Evolutionary conservation across 1,140 invertebrate genomes (phyloP).

Genomic region (Samia ricini): DNA sequence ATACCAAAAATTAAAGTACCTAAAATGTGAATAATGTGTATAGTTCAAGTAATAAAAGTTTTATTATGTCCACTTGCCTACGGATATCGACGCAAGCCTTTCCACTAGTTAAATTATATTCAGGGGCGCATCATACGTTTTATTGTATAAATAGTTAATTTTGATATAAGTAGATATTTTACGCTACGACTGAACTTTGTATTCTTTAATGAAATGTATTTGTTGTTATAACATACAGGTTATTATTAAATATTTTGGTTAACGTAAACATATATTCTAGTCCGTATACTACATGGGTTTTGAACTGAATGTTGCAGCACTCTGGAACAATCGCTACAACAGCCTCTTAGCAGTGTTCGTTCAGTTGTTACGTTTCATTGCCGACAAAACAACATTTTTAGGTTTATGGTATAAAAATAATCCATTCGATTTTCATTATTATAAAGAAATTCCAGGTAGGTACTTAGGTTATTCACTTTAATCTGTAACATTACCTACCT

Average conservation of each 20-base stretch:
- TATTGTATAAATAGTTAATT: neutral
- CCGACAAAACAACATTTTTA: too few relatives aligned
- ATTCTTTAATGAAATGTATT: neutral
- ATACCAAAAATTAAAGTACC: slow-evolving; percentile 36
- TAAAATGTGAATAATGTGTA: slow-evolving; percentile 24
- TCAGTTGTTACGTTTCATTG: too few relatives aligned
- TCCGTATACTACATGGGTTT: neutral
- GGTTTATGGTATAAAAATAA: too few relatives aligned
- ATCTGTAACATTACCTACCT: too few relatives aligned
- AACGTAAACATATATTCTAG: neutral
- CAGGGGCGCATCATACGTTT: neutral
- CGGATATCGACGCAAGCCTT: neutral
- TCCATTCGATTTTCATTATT: too few relatives aligned
- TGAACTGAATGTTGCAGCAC: too few relatives aligned
- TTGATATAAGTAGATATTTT: neutral
- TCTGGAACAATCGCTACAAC: too few relatives aligned
- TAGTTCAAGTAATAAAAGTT: slow-evolving; percentile 12
- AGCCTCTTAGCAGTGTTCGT: too few relatives aligned
- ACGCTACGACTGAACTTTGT: slow-evolving; percentile 2
- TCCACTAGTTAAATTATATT: neutral
- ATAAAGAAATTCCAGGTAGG: too few relatives aligned
- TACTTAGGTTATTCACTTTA: too few relatives aligned
- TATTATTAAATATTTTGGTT: neutral
- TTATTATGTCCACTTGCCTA: slow-evolving; percentile 2
- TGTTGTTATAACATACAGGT: neutral